Evolutionary conservation across 2,113 vertebrate species (phyloP), one percentile per base, ranked within the genome.

Genomic region (Urocolius indicus): DNA sequence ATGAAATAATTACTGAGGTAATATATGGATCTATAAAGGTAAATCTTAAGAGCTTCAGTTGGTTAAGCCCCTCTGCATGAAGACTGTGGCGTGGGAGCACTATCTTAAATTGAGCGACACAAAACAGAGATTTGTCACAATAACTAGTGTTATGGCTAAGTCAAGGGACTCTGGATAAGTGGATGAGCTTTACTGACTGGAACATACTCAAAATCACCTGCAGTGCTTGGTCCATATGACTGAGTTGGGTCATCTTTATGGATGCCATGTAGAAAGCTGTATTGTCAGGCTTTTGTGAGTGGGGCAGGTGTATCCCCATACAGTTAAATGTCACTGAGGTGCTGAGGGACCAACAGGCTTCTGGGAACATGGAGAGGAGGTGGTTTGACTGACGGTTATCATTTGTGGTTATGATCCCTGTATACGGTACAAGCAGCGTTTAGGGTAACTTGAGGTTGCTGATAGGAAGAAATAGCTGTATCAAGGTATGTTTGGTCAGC

Each of bases 151-250:
- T 82, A 66, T 34, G 14, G 21, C 12, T 41, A 54, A 41, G 7
- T 27, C 13, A 32, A 34, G 65, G 34, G 30, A 14, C 22, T 73
- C 29, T 26, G 38, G 41, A 8, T 20, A 62, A 48, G 26, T 18
- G 41, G 20, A 27, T 46, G 46, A 38, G 14, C 21, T 62, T 27
- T 23, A 38, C 26, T 15, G 43, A 13, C 43, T 84, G 41, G 65
- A 71, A 43, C 3, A 5, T 69, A 11, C 12, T 32, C n/a, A 21
- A 4, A 9, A 19, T 46, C 27, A 11, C 8, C 43, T 0, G 0
- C 13, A 43, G 30, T 6, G 16, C n/a, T 48, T 48, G 16, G 48
- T 76, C 23, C 4, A 11, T 24, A 6, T 46, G 11, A 46, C n/a
- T 1, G 6, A 68, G n/a, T 5, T 68, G 29, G 29, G 29, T 41